A percentile compares a stretch with the other conserved stretches of the same genome.
Conservation (phyloP, 2,797 vertebrate genomes). For the Arrhamphus sclerolepis region DNA sequence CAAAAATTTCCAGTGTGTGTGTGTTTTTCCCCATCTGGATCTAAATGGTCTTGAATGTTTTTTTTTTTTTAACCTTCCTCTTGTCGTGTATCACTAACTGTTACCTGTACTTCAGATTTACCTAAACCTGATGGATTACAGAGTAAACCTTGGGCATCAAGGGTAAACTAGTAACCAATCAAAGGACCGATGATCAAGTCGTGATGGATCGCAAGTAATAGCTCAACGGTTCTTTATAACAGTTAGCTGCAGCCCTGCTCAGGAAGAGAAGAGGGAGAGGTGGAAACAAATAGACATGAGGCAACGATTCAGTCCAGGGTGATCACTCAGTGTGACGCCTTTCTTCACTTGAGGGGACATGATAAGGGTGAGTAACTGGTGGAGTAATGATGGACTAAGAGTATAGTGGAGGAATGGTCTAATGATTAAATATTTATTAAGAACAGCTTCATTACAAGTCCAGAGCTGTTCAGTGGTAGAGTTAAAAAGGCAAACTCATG, state of each 20-base stretch:
- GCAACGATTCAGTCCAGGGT: too few species aligned
- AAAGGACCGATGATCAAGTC: not conserved
- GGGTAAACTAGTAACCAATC: not conserved
- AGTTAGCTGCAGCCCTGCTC: too few species aligned
- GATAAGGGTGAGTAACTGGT: not conserved
- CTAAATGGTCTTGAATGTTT: too few species aligned
- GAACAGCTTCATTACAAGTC: not conserved
- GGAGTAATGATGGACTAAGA: not conserved
- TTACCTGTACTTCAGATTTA: not conserved
- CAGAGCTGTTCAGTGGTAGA: not conserved
- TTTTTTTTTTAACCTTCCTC: not conserved
- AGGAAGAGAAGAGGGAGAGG: not conserved
- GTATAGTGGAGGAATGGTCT: not conserved
- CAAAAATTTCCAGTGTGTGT: not conserved
- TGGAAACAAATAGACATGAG: not conserved
- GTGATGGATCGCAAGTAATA: not conserved
- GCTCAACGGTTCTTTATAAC: not conserved
- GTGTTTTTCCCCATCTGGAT: too few species aligned
- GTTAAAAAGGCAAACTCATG: constrained; percentile 1
- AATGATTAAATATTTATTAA: constrained; percentile 11
- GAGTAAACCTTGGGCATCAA: not conserved
- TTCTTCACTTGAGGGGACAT: not conserved
- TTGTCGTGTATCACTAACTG: not conserved
- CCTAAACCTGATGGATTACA: not conserved
- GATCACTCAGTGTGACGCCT: not conserved